A percentile compares a stretch with the other conserved stretches of the same genome.
Conservation (phyloP, 2,888 invertebrate genomes). For the Adineta ricciae region DNA sequence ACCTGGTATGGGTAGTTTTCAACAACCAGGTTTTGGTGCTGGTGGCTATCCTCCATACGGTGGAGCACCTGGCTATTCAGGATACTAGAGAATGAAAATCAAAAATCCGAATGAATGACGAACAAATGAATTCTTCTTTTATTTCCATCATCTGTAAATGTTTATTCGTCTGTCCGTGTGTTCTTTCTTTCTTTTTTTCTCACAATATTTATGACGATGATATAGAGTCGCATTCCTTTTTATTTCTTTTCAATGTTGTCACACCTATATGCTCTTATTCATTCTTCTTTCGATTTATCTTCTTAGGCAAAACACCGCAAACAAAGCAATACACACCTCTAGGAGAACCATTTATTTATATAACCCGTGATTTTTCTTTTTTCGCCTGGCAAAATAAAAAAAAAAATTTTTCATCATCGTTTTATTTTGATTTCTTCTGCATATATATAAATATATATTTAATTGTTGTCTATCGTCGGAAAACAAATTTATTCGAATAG, state of each 20-base stretch:
- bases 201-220: conserved; percentile 17
- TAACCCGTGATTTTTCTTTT: not conserved
- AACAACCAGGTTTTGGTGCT: not conserved
- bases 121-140: conserved; percentile 23
- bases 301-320: not conserved
- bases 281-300: not conserved
- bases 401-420: not conserved
- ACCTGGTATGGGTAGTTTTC: not conserved
- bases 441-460: not conserved
- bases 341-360: not conserved
- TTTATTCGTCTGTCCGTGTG: not conserved
- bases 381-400: not conserved
- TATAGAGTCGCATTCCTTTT: conserved; percentile 15
- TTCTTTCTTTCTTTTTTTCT: not conserved
- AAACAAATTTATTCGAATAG: not conserved
- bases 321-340: not conserved
- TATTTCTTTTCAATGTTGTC: not conserved
- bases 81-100: not conserved
- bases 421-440: not conserved
- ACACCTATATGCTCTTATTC: not conserved
- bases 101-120: not conserved
- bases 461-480: not conserved
- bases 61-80: conserved; percentile 1
- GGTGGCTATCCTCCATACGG: not conserved
- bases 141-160: not conserved